Conservation (phyloP, 2,113 vertebrate genomes). For the Psilopsiagon aurifrons region DNA sequence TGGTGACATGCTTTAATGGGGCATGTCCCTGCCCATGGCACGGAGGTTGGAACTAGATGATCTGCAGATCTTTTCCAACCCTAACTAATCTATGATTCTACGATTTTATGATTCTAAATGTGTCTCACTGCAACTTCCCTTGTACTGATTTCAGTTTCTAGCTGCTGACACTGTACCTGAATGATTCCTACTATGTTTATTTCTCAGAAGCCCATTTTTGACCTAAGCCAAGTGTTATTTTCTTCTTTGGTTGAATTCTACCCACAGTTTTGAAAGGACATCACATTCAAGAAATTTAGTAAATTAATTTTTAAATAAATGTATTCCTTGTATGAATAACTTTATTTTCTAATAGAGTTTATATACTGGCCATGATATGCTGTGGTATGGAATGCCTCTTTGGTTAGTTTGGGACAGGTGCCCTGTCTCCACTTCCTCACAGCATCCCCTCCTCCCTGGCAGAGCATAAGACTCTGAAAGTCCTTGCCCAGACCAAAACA, state of each 20-base stretch:
- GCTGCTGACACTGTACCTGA: not conserved
- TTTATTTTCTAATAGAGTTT: not conserved
- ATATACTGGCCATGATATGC: too few relatives aligned
- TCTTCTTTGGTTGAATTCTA: not conserved
- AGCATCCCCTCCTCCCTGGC: too few relatives aligned
- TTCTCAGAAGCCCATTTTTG: not conserved
- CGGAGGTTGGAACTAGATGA: too few relatives aligned
- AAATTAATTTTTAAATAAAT: not conserved
- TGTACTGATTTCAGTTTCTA: not conserved
- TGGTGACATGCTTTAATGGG: too few relatives aligned
- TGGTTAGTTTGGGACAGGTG: too few relatives aligned
- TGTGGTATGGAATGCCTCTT: too few relatives aligned
- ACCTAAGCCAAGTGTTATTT: accelerated
- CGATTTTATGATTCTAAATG: not conserved
- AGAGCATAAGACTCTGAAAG: too few relatives aligned
- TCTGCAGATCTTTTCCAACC: too few relatives aligned
- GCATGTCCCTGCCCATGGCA: too few relatives aligned
- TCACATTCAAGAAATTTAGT: not conserved
- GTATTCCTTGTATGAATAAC: not conserved
- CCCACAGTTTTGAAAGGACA: not conserved
- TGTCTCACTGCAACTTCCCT: not conserved
- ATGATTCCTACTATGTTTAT: not conserved
- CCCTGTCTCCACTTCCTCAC: too few relatives aligned
- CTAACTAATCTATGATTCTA: too few relatives aligned
- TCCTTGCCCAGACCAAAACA: too few relatives aligned